Conservation (phyloP, 1,140 invertebrate genomes). For the Papilio polyxenes region DNA sequence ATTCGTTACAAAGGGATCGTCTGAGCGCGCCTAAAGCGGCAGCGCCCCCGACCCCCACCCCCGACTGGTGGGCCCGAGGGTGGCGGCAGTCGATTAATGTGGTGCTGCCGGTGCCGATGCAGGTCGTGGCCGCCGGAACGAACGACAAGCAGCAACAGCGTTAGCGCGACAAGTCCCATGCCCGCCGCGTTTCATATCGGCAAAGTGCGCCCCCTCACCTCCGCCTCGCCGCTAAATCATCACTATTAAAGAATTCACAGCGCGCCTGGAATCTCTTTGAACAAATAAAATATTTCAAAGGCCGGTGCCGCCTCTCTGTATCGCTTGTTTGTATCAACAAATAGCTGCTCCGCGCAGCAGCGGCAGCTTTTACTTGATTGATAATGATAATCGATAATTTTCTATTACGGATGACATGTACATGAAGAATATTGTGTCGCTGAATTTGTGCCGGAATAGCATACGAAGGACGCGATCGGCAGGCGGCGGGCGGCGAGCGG, state of each 20-base stretch:
- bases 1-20: conserved; percentile 20
- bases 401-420: too few relatives aligned
- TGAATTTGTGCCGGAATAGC: too few relatives aligned
- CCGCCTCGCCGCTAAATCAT: conserved; percentile 58
- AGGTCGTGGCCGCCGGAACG: too few relatives aligned
- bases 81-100: too few relatives aligned
- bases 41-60: neutral
- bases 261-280: conserved; percentile 64
- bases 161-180: neutral
- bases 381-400: too few relatives aligned
- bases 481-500: neutral
- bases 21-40: conserved; percentile 27
- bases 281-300: conserved; percentile 48
- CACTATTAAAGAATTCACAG: conserved; percentile 68
- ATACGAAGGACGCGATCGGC: neutral
- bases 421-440: too few relatives aligned
- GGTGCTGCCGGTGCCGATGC: too few relatives aligned
- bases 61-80: too few relatives aligned
- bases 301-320: conserved; percentile 25
- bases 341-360: too few relatives aligned
- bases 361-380: too few relatives aligned
- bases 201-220: neutral
- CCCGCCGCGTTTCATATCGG: neutral
- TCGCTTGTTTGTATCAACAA: too few relatives aligned
- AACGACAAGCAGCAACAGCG: too few relatives aligned